Evolutionary conservation across 2,888 invertebrate species (phyloP).

Genomic region (Caenorhabditis sp.): DNA sequence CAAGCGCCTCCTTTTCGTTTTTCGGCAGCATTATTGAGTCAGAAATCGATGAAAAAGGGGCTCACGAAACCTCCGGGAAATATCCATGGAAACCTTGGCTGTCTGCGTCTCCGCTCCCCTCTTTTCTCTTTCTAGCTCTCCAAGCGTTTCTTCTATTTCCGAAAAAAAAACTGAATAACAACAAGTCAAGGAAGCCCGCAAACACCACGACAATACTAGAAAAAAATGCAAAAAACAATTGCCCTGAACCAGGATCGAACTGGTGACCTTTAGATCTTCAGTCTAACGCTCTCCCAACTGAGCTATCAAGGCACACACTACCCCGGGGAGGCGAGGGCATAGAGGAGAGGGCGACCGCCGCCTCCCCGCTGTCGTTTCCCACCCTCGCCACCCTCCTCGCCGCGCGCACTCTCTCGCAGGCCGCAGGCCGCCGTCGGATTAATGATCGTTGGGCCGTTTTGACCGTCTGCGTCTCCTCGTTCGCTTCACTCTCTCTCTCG

Average conservation of each 20-base stretch:
- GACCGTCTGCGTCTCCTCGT: background rate
- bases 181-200: background rate
- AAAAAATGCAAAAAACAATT: slow-evolving; percentile 50
- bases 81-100: background rate
- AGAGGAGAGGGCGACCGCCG: background rate
- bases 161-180: background rate
- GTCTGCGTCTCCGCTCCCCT: too few species aligned
- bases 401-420: background rate
- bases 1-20: slow-evolving; percentile 60
- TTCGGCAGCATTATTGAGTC: slow-evolving; percentile 4
- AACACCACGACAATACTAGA: background rate
- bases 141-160: too few species aligned
- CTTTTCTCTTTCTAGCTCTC: too few species aligned
- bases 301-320: slow-evolving; percentile 68
- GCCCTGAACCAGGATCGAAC: slow-evolving; percentile 78
- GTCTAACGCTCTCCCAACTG: slow-evolving; percentile 81
- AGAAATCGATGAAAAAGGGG: background rate
- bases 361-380: background rate
- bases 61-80: background rate
- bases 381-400: slow-evolving; percentile 15
- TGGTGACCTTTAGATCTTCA: slow-evolving; percentile 81
- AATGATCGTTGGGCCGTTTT: slow-evolving; percentile 44
- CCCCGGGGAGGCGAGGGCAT: background rate
- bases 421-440: slow-evolving; percentile 48
- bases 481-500: background rate